A percentile compares a stretch with the other conserved stretches of the same genome.
Evolutionary conservation across 1,140 invertebrate genomes (phyloP).

Genomic region (Drosophila kurseongensis): DNA sequence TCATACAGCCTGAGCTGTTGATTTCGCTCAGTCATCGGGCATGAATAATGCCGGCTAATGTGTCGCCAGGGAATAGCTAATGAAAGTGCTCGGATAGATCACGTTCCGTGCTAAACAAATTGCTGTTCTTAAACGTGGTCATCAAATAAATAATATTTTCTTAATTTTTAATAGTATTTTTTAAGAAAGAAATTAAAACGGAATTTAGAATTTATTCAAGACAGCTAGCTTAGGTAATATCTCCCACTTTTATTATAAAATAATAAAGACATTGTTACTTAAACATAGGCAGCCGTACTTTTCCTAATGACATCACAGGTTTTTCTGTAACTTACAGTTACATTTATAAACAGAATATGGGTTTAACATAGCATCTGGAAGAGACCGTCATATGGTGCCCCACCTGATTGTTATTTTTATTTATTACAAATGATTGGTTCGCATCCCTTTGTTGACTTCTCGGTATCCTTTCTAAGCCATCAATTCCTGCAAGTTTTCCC

Average conservation of each 20-base stretch:
- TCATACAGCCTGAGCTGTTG: constrained; percentile 24
- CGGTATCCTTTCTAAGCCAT: constrained; percentile 30
- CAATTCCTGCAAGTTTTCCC: constrained; percentile 15
- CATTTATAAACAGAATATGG: no score
- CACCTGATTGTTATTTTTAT: constrained; percentile 6
- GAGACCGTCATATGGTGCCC: constrained; percentile 11
- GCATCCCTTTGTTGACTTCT: constrained; percentile 10
- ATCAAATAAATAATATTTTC: constrained; percentile 19
- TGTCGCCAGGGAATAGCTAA: constrained; percentile 48
- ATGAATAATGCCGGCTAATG: constrained; percentile 48
- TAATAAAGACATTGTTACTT: background rate
- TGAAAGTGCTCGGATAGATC: constrained; percentile 44
- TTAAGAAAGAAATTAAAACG: background rate
- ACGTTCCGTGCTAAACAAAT: constrained; percentile 27
- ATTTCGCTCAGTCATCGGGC: constrained; percentile 34
- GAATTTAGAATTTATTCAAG: no score
- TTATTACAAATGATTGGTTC: constrained; percentile 29
- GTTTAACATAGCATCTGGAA: background rate
- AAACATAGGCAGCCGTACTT: no score
- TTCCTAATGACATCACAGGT: background rate
- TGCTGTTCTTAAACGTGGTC: constrained; percentile 5
- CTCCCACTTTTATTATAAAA: background rate
- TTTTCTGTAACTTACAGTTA: background rate
- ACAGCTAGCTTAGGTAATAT: no score
- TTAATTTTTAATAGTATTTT: background rate